Percentiles rank a stretch among this genome's conserved stretches.
Evolutionary conservation across 2,888 invertebrate species (phyloP).

Genomic region (Leucoma salicis): DNA sequence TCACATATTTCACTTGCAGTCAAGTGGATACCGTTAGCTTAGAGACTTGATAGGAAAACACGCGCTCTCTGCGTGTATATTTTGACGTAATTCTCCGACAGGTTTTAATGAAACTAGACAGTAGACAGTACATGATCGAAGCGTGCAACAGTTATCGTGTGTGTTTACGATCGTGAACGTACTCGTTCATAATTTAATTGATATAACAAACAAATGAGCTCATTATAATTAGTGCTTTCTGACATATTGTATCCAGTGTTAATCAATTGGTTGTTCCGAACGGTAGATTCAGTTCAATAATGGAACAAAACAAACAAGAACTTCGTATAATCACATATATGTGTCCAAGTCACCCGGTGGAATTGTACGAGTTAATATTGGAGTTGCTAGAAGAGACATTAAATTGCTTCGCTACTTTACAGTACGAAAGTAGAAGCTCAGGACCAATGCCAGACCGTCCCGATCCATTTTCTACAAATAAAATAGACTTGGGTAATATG

Average conservation of each 20-base stretch:
- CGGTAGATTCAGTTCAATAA: constrained; percentile 30
- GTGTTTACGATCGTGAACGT: constrained; percentile 31
- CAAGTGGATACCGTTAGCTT: not conserved
- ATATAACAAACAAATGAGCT: constrained; percentile 10
- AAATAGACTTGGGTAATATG: constrained; percentile 81
- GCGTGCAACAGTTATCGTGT: constrained; percentile 46
- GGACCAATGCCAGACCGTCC: constrained; percentile 73
- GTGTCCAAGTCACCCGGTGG: constrained; percentile 83
- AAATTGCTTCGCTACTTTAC: constrained; percentile 72
- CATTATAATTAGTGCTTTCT: constrained; percentile 6
- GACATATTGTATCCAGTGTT: constrained; percentile 14
- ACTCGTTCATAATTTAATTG: constrained; percentile 10
- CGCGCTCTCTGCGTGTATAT: constrained; percentile 16
- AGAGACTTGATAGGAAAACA: constrained; percentile 23
- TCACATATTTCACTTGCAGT: too few relatives aligned
- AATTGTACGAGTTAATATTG: constrained; percentile 80
- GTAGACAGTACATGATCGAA: constrained; percentile 44
- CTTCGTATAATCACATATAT: constrained; percentile 83
- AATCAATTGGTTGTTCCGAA: constrained; percentile 10
- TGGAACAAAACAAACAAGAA: constrained; percentile 58
- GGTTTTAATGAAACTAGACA: constrained; percentile 28
- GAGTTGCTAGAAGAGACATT: constrained; percentile 79
- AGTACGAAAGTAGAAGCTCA: constrained; percentile 82
- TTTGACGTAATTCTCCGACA: constrained; percentile 20
- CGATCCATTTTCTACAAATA: constrained; percentile 79